Percentiles rank a stretch among this genome's conserved stretches.
Conservation (phyloP, 2,797 vertebrate genomes). For the Orestias chungarensis region DNA sequence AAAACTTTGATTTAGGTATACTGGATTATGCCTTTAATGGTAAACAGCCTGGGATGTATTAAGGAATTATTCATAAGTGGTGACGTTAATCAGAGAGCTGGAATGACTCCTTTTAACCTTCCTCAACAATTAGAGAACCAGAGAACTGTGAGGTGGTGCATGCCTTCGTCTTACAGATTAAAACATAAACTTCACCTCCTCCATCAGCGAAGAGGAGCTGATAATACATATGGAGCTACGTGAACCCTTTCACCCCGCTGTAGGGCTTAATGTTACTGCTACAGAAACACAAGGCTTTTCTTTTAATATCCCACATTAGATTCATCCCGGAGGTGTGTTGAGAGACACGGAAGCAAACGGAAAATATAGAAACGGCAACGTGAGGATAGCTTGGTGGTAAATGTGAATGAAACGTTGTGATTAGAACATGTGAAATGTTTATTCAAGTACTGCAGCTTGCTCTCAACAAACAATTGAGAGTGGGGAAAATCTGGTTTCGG, state of each 20-base stretch:
- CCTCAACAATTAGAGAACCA: neutral
- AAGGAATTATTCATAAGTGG: neutral
- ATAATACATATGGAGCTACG: neutral
- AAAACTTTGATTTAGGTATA: neutral
- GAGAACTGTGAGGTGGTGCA: neutral
- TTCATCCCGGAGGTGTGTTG: neutral
- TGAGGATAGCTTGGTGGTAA: neutral
- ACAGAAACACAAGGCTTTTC: neutral
- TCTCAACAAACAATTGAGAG: neutral
- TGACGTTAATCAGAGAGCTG: neutral
- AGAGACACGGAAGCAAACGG: neutral
- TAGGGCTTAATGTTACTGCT: slow-evolving; percentile 1
- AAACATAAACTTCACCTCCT: slow-evolving; percentile 2
- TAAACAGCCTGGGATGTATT: no score
- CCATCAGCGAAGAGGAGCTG: neutral
- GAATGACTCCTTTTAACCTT: neutral
- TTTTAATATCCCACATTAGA: slow-evolving; percentile 1
- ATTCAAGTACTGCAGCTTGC: neutral
- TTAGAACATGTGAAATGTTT: neutral
- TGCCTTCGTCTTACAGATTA: neutral
- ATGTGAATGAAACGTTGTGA: neutral
- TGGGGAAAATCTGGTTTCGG: neutral
- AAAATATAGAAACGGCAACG: neutral
- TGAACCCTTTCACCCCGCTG: neutral
- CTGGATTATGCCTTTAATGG: neutral